Evolutionary conservation across 2,113 vertebrate species (phyloP).

Genomic region (Amphiprion ocellaris): DNA sequence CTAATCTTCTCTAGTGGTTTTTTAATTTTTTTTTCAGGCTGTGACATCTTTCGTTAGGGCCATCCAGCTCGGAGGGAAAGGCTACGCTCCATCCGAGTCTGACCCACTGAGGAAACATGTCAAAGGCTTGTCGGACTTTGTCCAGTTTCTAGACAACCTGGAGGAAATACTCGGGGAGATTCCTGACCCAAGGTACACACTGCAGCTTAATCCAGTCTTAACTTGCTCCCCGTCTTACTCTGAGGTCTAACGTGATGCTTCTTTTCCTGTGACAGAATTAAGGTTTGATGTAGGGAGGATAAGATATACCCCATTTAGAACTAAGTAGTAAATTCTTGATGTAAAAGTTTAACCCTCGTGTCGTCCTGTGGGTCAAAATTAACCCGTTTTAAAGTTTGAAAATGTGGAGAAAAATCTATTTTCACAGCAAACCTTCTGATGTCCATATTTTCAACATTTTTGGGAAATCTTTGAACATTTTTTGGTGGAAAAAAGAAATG

Average conservation of each 20-base stretch:
- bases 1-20: neutral
- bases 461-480: too few species aligned
- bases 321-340: neutral
- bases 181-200: conserved; percentile 90
- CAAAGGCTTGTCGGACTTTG: conserved; percentile 90
- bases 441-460: too few species aligned
- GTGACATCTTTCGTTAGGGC: conserved; percentile 91
- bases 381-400: too few species aligned
- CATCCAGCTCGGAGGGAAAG: conserved; percentile 92
- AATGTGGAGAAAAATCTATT: too few species aligned
- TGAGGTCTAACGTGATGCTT: neutral
- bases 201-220: neutral
- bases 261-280: neutral
- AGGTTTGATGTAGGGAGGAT: neutral
- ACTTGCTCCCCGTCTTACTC: conserved; percentile 29
- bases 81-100: conserved; percentile 88
- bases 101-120: conserved; percentile 90
- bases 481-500: too few species aligned
- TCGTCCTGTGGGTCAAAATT: too few species aligned
- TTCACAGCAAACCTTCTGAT: too few species aligned
- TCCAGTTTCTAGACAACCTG: conserved; percentile 92
- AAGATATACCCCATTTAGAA: neutral
- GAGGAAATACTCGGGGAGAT: conserved; percentile 93
- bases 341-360: too few species aligned
- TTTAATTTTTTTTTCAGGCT: conserved; percentile 62